These are phyloP conservation scores for Quadroppia sp. DNA, from an alignment of 2,888 invertebrate species.

Conservation along the genomic window DNA sequence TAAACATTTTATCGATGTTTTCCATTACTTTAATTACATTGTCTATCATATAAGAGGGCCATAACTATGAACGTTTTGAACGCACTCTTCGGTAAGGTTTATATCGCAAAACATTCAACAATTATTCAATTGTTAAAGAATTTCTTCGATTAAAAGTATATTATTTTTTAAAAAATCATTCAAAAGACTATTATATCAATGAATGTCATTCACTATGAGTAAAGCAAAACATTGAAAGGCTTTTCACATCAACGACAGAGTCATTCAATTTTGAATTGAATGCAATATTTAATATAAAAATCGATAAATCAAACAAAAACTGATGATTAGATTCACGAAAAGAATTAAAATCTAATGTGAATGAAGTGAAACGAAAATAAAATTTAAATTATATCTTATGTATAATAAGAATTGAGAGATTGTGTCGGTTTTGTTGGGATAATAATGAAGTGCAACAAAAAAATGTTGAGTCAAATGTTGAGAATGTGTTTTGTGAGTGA, in stretches of 20 bases:
- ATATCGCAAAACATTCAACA: too few species aligned
- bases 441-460: background rate
- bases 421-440: background rate
- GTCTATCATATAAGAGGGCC: constrained; percentile 2
- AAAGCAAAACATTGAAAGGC: too few species aligned
- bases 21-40: constrained; percentile 34
- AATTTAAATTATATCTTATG: constrained; percentile 3
- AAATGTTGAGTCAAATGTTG: background rate
- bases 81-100: background rate
- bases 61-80: background rate
- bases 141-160: too few species aligned
- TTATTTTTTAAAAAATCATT: too few species aligned
- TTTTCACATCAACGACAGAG: too few species aligned
- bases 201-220: too few species aligned
- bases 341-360: background rate
- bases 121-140: too few species aligned
- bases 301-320: background rate
- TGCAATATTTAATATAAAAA: too few species aligned
- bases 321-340: background rate
- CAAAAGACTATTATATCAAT: too few species aligned
- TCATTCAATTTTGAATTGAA: too few species aligned
- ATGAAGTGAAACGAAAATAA: constrained; percentile 1
- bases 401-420: background rate
- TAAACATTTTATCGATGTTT: constrained; percentile 32
- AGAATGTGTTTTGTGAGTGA: constrained; percentile 3